Evolutionary conservation across 1,140 invertebrate genomes (phyloP), one percentile per base, ranked within the genome.

Genomic region (Ceratosolen solmsi): DNA sequence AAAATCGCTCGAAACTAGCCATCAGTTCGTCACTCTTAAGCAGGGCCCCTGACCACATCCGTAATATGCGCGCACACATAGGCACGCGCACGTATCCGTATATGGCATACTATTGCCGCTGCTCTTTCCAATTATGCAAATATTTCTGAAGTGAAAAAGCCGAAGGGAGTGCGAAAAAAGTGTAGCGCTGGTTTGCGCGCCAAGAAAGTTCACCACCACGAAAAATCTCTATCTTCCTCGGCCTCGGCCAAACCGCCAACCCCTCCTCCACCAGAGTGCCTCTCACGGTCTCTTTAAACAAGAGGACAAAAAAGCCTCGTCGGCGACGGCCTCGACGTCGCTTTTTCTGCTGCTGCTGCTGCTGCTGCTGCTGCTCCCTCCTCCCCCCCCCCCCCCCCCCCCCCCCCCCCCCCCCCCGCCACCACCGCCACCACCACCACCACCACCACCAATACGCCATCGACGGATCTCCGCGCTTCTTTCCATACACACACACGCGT

Each of bases 111-210:
- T 3, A 38, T n/a, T 60, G 30, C 27, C 15, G n/a, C 71, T 73
- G 41, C 30, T 41, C 46, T 77, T 77, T 58, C 41, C 72, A 81
- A 81, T 81, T 81, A 81, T 81, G 80, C 73, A 81, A 81, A 81
- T 81, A 13, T 51, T 41, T 13, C 56, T 30, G 9, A 76, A 63
- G 54, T 46, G 38, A 76, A 68, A 63, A 38, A 49, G 20, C 20
- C 70, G 38, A 30, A 30, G 54, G 25, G 65, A 74, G 79, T 65
- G 70, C 54, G 79, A 80, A 80, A 80, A 80, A 79, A 79, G 54
- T 79, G 33, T 54, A 46, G 36, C 56, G 33, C 70, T 54, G 73
- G 8, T 70, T 68, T 79, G 76, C 76, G 63, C 54, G 58, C 65
- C 63, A 51, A n/a, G 76, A 78, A 68, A 51, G 63, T 75, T 38